Evolutionary conservation across 2,797 vertebrate species (phyloP).

Genomic region (Podargus strigoides): DNA sequence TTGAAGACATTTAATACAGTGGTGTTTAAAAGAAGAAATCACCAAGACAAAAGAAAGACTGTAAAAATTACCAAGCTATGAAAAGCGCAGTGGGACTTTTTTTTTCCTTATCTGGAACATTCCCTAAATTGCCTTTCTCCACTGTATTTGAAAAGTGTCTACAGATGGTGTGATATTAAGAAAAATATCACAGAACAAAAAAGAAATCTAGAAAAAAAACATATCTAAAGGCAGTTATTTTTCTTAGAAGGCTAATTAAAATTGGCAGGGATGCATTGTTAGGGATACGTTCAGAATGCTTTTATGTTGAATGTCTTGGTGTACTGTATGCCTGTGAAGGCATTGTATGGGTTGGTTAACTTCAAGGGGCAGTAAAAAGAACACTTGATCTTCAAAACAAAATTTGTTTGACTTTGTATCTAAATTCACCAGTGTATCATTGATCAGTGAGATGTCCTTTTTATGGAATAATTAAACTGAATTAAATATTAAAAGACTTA

Average conservation of each 20-base stretch:
- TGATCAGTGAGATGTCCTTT: not conserved
- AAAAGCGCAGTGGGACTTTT: not conserved
- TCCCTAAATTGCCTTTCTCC: not conserved
- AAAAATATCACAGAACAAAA: not conserved
- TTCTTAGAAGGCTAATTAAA: not conserved
- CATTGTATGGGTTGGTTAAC: not conserved
- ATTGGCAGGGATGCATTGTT: not conserved
- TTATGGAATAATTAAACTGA: not conserved
- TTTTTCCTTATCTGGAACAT: not conserved
- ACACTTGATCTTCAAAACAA: not conserved
- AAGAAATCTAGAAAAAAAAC: not conserved
- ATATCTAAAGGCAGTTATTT: not conserved
- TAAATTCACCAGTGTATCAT: not conserved
- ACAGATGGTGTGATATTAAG: not conserved
- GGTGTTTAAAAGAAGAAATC: not conserved
- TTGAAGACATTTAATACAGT: not conserved
- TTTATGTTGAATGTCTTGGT: not conserved
- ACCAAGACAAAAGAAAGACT: not conserved
- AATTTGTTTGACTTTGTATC: not conserved
- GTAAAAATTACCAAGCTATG: not conserved
- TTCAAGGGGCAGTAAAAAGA: not conserved
- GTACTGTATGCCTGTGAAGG: accelerated
- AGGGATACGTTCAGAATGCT: not conserved
- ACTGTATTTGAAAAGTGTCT: not conserved
- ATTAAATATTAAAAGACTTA: not conserved